A percentile compares a stretch with the other conserved stretches of the same genome.
Evolutionary conservation across 2,113 vertebrate species (phyloP).

Genomic region (Brevimyrus niger): DNA sequence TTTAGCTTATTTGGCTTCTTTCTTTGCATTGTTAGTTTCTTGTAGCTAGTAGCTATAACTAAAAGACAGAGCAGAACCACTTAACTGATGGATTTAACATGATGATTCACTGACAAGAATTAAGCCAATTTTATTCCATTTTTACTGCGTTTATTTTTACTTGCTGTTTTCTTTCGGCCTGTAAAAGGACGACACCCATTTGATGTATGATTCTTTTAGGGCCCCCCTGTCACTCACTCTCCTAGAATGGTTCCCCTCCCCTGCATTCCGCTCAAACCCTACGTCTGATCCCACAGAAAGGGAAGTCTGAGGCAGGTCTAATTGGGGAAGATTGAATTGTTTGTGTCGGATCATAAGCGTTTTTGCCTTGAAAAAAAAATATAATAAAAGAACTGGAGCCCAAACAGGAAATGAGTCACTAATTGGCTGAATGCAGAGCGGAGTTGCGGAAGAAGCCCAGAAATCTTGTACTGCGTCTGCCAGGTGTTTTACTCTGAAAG

Average conservation of each 20-base stretch:
- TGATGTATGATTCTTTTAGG: background rate
- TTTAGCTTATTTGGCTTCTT: background rate
- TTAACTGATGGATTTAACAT: background rate
- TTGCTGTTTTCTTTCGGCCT: background rate
- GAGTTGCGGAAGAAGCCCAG: background rate
- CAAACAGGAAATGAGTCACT: conserved; percentile 19
- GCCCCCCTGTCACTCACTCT: background rate
- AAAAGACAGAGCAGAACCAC: background rate
- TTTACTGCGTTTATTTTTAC: background rate
- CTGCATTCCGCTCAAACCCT: background rate
- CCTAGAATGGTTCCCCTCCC: background rate
- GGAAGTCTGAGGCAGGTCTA: background rate
- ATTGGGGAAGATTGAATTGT: conserved; percentile 14
- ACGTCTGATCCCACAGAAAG: background rate
- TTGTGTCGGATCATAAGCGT: conserved; percentile 15
- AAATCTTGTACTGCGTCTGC: background rate
- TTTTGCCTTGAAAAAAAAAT: background rate
- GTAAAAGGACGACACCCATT: background rate
- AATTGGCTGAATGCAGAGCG: background rate
- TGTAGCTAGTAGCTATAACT: background rate
- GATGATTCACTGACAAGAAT: background rate
- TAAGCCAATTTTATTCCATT: background rate
- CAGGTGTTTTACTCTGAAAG: background rate
- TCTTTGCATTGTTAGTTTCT: background rate
- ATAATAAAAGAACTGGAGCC: background rate